A percentile compares a stretch with the other conserved stretches of the same genome.
Conservation (phyloP, 2,888 invertebrate genomes). For the Entomobrya proxima region DNA sequence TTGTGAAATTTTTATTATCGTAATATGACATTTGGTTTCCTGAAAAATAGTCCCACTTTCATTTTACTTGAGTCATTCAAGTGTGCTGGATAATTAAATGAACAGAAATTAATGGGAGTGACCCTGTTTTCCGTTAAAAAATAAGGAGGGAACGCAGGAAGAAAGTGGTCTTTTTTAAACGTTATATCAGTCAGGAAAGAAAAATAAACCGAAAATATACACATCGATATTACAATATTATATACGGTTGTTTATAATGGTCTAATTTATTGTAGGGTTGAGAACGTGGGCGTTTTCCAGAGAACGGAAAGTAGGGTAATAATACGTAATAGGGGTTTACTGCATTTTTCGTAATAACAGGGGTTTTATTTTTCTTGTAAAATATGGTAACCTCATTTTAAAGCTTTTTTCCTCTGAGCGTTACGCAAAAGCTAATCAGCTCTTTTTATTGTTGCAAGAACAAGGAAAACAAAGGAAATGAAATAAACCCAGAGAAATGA, state of each 20-base stretch:
- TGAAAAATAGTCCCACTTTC: background rate
- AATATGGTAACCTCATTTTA: conserved; percentile 26
- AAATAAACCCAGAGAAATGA: too few relatives aligned
- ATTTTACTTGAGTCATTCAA: background rate
- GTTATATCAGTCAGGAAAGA: conserved; percentile 36
- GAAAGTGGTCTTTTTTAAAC: conserved; percentile 15
- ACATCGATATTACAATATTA: background rate
- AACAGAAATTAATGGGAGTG: background rate
- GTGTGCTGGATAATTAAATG: background rate
- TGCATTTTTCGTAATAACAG: background rate
- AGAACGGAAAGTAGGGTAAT: background rate
- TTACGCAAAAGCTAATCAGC: too few relatives aligned
- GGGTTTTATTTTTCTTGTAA: background rate
- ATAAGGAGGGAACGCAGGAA: conserved; percentile 15
- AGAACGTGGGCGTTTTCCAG: background rate
- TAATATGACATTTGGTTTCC: background rate
- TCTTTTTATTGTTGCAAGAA: background rate
- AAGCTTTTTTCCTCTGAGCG: too few relatives aligned
- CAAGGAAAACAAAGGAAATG: background rate
- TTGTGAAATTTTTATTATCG: background rate
- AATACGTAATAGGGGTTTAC: conserved; percentile 37
- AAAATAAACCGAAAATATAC: conserved; percentile 23
- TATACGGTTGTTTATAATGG: background rate
- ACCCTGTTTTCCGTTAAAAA: background rate
- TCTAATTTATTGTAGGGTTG: background rate